Percentiles rank a stretch among this genome's conserved stretches.
Conservation (phyloP, 2,113 vertebrate species). For the Hassar affinis region DNA sequence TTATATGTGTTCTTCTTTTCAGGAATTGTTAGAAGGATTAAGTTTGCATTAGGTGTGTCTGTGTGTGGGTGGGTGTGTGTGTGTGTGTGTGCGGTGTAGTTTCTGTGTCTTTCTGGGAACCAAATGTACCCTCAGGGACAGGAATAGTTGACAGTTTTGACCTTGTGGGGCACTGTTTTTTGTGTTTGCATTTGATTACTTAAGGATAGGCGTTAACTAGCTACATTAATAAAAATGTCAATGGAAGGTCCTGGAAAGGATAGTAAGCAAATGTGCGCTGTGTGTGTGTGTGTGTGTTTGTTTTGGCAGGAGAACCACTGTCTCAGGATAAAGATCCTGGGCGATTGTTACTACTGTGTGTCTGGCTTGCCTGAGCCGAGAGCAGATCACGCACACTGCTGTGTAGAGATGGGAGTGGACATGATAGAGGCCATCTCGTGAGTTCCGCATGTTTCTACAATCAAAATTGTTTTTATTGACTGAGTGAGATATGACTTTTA, state of each 20-base stretch:
- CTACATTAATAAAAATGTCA: background rate
- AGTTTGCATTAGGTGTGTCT: background rate
- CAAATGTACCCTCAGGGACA: background rate
- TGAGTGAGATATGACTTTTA: background rate
- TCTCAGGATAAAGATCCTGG: conserved; percentile 94
- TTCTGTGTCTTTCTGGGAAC: background rate
- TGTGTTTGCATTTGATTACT: background rate
- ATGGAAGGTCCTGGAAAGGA: background rate
- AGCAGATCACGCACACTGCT: conserved; percentile 94
- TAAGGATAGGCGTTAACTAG: background rate
- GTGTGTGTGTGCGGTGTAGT: background rate
- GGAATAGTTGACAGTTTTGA: background rate
- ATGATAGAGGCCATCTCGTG: conserved; percentile 98
- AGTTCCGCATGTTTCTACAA: conserved; percentile 58
- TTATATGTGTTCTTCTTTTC: background rate
- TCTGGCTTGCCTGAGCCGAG: conserved; percentile 90
- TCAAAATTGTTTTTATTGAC: background rate
- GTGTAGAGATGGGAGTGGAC: conserved; percentile 97
- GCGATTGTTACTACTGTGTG: conserved; percentile 96
- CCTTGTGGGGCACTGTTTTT: background rate
- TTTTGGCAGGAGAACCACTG: conserved; percentile 89
- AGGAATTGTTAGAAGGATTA: background rate
- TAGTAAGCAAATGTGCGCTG: conserved; percentile 17
- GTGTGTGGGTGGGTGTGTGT: background rate
- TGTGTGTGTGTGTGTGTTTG: conserved; percentile 40